Evolutionary conservation across 2,113 vertebrate species (phyloP).

Genomic region (Channa maculata): DNA sequence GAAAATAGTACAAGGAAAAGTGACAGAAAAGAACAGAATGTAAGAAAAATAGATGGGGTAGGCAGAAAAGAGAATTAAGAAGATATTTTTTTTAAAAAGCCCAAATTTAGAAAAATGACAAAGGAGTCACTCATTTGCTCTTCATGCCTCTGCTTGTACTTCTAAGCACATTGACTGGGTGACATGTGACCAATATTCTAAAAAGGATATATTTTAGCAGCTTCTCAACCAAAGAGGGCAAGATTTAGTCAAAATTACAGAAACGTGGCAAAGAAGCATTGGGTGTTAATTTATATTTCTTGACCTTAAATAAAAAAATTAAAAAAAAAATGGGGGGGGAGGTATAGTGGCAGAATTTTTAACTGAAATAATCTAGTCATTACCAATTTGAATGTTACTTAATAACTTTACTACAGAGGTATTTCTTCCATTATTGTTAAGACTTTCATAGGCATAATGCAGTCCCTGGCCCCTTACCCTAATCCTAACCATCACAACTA

Average conservation of each 20-base stretch:
- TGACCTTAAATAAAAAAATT: background rate
- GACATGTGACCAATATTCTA: background rate
- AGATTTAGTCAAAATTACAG: background rate
- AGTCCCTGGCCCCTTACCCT: too few relatives aligned
- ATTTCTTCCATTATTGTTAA: too few relatives aligned
- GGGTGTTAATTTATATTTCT: background rate
- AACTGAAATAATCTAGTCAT: background rate
- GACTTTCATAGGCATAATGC: too few relatives aligned
- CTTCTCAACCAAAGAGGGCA: slow-evolving; percentile 43
- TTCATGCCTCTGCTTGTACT: too few relatives aligned
- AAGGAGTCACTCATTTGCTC: background rate
- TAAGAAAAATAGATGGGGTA: background rate
- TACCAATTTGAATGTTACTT: too few relatives aligned
- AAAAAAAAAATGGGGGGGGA: background rate
- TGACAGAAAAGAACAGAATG: background rate
- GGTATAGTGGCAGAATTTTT: background rate
- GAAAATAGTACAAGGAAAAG: slow-evolving; percentile 51
- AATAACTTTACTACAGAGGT: too few relatives aligned
- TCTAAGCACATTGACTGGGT: background rate
- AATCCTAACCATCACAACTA: too few relatives aligned
- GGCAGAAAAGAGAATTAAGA: background rate
- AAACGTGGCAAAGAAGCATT: background rate
- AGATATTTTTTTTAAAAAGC: background rate
- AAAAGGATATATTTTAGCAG: background rate
- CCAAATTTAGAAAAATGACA: background rate